phyloP scores from a whole-genome alignment of 2,113 vertebrate species.

The Hoplias malabaricus region DNA sequence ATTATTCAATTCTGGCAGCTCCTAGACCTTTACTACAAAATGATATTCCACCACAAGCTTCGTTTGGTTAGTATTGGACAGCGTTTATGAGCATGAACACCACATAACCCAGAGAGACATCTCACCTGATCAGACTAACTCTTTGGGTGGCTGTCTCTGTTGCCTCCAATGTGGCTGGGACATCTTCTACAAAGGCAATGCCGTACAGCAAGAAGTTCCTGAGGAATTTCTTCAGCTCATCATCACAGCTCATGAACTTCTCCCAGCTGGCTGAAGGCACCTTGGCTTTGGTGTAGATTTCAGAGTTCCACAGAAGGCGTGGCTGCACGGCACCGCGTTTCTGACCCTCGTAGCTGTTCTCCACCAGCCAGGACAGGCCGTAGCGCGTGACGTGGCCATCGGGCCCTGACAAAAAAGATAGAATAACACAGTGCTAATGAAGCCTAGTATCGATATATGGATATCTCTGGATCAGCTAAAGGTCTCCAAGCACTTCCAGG shows the following conservation, averaged over 20 bases:
- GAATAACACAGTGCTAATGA: neutral
- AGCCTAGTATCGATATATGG: too few relatives aligned
- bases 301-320: slow-evolving; percentile 82
- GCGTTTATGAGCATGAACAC: too few relatives aligned
- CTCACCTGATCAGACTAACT: slow-evolving; percentile 88
- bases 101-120: neutral
- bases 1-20: too few relatives aligned
- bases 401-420: slow-evolving; percentile 73
- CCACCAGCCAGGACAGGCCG: slow-evolving; percentile 82
- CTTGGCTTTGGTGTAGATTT: slow-evolving; percentile 78
- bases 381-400: slow-evolving; percentile 85
- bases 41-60: too few relatives aligned
- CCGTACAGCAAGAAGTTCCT: slow-evolving; percentile 86
- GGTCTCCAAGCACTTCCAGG: too few relatives aligned
- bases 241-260: slow-evolving; percentile 80
- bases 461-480: too few relatives aligned
- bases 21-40: too few relatives aligned
- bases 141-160: slow-evolving; percentile 79
- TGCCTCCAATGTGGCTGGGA: slow-evolving; percentile 83
- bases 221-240: slow-evolving; percentile 85
- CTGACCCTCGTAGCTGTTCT: slow-evolving; percentile 87
- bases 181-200: slow-evolving; percentile 87
- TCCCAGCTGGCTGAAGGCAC: slow-evolving; percentile 74
- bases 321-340: slow-evolving; percentile 77
- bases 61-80: too few relatives aligned